Percentiles rank a stretch among this genome's conserved stretches.
Evolutionary conservation across 2,113 vertebrate genomes (phyloP).

Genomic region (Podarcis muralis): DNA sequence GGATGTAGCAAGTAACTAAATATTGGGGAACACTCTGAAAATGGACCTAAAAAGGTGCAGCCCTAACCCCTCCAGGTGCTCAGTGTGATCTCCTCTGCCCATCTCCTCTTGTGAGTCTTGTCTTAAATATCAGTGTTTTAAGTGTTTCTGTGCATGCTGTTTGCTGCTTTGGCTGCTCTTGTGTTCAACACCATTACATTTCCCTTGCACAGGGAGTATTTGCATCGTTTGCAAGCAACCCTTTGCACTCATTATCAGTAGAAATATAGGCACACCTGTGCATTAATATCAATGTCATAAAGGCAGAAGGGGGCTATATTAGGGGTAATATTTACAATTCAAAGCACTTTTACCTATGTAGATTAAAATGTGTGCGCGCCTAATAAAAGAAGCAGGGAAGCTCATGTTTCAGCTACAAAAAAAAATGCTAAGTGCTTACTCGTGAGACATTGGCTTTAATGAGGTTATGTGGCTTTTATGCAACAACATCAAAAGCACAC

Average conservation of each 20-base stretch:
- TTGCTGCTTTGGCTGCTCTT: neutral
- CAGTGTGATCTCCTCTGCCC: neutral
- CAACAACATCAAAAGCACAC: neutral
- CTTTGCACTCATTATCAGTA: neutral
- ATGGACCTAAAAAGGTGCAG: neutral
- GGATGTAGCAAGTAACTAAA: neutral
- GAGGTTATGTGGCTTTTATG: neutral
- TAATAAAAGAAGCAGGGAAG: accelerated
- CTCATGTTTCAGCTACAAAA: neutral
- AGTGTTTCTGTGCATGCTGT: neutral
- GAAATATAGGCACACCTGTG: neutral
- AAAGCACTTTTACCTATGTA: neutral
- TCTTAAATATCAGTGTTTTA: neutral
- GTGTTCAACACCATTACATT: neutral
- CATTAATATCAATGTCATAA: neutral
- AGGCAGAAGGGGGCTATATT: neutral
- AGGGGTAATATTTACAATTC: neutral
- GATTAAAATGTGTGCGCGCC: neutral
- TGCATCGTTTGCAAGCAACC: neutral
- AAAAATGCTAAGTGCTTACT: neutral
- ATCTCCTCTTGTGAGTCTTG: neutral
- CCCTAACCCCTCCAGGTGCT: neutral
- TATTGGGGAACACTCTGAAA: neutral
- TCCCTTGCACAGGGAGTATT: neutral
- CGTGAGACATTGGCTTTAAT: accelerated